A percentile compares a stretch with the other conserved stretches of the same genome.
Evolutionary conservation across 1,140 invertebrate species (phyloP).

Genomic region (Musca vetustissima): DNA sequence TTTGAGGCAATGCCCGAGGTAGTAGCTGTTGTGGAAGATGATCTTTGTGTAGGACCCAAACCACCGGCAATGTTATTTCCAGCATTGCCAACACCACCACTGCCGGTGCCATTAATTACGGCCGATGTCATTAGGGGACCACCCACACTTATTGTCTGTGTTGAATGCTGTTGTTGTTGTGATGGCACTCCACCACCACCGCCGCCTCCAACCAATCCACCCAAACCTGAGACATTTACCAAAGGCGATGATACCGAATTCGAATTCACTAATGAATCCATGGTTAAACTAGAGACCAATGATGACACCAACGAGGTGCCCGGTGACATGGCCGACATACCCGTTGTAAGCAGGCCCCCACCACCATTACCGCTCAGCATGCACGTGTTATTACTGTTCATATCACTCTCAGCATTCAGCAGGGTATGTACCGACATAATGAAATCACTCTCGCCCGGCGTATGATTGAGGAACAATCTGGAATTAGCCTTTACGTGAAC

Average conservation of each 20-base stretch:
- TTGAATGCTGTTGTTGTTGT: slow-evolving; percentile 25
- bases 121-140: slow-evolving; percentile 68
- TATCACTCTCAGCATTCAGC: slow-evolving; percentile 61
- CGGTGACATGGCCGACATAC: slow-evolving; percentile 43
- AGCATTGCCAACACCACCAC: slow-evolving; percentile 38
- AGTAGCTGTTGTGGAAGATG: slow-evolving; percentile 45
- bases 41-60: slow-evolving; percentile 35
- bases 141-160: slow-evolving; percentile 57
- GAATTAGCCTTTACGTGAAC: slow-evolving; percentile 87
- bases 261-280: slow-evolving; percentile 41
- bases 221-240: slow-evolving; percentile 28
- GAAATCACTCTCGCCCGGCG: slow-evolving; percentile 75
- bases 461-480: slow-evolving; percentile 75
- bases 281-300: slow-evolving; percentile 44
- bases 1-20: slow-evolving; percentile 31
- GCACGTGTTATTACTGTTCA: slow-evolving; percentile 57
- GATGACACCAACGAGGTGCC: slow-evolving; percentile 44
- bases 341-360: not conserved
- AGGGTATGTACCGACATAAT: slow-evolving; percentile 91
- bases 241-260: slow-evolving; percentile 34
- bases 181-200: slow-evolving; percentile 40
- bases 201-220: slow-evolving; percentile 50
- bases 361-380: slow-evolving; percentile 11
- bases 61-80: slow-evolving; percentile 27
- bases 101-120: slow-evolving; percentile 67